A percentile compares a stretch with the other conserved stretches of the same genome.
These are phyloP conservation scores for Henricia sp. DNA, from an alignment of 53 echinoderm and acorn worm species.

Conservation along the genomic window DNA sequence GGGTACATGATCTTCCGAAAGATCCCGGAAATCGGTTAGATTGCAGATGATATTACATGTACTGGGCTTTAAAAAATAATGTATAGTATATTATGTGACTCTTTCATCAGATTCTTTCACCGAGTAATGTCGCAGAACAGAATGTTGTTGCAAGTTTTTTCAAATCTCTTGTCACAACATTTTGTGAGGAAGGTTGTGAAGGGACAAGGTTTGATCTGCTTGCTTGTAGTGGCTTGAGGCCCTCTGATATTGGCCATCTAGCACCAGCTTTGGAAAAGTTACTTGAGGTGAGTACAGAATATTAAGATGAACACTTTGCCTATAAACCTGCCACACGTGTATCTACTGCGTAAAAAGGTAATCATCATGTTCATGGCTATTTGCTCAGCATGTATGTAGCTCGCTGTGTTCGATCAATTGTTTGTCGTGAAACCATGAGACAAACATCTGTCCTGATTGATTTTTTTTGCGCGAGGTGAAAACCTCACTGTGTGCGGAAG, in stretches of 20 bases:
- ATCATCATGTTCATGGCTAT: too few species aligned
- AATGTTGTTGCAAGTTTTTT: slow-evolving; percentile 75
- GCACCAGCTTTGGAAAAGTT: slow-evolving; percentile 63
- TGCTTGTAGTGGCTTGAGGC: slow-evolving; percentile 84
- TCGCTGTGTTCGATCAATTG: too few species aligned
- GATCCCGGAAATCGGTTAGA: neutral
- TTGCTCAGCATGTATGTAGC: too few species aligned
- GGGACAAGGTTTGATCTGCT: slow-evolving; percentile 83
- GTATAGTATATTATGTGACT: neutral
- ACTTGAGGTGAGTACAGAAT: slow-evolving; percentile 79
- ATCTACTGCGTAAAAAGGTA: too few species aligned
- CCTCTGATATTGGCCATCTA: slow-evolving; percentile 75
- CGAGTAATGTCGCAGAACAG: slow-evolving; percentile 67
- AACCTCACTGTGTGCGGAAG: too few species aligned
- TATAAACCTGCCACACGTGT: too few species aligned
- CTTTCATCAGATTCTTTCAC: slow-evolving; percentile 71
- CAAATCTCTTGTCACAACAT: slow-evolving; percentile 65
- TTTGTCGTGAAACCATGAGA: too few species aligned
- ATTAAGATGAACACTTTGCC: too few species aligned
- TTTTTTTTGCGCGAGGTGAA: too few species aligned
- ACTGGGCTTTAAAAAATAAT: neutral
- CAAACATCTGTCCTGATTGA: too few species aligned
- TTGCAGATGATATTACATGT: neutral
- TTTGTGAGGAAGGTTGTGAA: slow-evolving; percentile 49
- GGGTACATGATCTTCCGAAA: neutral